Base-by-base conservation (phyloP, 2,113 vertebrate species). In the Nematolebias whitei region DNA sequence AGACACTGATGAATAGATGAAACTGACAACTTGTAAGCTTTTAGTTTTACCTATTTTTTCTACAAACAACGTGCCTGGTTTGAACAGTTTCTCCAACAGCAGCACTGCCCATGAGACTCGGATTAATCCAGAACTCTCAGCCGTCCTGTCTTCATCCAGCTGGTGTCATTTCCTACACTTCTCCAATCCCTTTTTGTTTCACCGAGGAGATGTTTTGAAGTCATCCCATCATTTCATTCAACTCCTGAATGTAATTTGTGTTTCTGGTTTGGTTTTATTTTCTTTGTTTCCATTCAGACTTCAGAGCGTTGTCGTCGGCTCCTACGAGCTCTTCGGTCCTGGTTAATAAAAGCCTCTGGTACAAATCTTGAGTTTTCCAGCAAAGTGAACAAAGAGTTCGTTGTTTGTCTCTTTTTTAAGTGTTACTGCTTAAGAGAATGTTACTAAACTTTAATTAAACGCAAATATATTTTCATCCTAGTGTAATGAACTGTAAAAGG, bases 21-120 rank as follows among this genome's bases (percentile, higher is more conserved):
- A 29, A 29, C 26, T 29, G 26, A 29, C 26, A 29, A 29, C n/a
- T n/a, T n/a, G 26, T 29, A 29, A 29, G 26, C 26, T 7, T 4
- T 29, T 4, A 29, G 3, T 29, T 29, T 29, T 29, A 29, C 26
- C 26, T 29, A 7, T 3, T 29, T 79, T 63, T 86, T 86, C 84
- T 88, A 81, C 74, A 79, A 81, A 86, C 66, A 74, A 85, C 48
- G 85, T 88, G 86, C 89, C 86, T 88, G 65, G 76, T 87, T 85
- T 89, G 80, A 85, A 80, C 70, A 74, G 50, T 74, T 73, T 78
- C 69, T 83, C 63, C 74, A 71, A 79, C 83, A 89, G 86, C 86
- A 85, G 74, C 82, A 87, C 87, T 89, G 84, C 88, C 87, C 78
- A 65, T 59, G 54, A 74, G 70, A 76, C 57, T 44, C 48, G 71